These are phyloP conservation scores for Nomada lathburiana DNA, from an alignment of 2,888 invertebrate genomes.

Conservation along the genomic window DNA sequence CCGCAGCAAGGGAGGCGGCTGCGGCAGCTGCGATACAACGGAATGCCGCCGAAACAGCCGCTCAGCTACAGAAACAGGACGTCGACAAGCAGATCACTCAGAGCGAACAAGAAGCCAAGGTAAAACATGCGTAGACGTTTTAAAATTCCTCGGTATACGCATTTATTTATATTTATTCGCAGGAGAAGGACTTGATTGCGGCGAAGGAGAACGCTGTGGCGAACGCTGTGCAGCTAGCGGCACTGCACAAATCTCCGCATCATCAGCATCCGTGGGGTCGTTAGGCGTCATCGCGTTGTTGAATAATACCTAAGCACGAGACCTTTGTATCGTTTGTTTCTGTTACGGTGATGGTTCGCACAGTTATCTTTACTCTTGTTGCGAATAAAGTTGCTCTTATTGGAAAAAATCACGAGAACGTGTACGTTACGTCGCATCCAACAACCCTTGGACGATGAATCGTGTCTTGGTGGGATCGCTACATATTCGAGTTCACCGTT, in stretches of 20 bases:
- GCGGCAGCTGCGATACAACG: slow-evolving; percentile 90
- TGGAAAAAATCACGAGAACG: background rate
- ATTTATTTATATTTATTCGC: background rate
- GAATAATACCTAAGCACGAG: background rate
- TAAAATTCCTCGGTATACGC: background rate
- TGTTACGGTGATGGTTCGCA: slow-evolving; percentile 58
- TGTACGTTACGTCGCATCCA: background rate
- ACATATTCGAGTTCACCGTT: background rate
- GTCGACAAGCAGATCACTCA: slow-evolving; percentile 82
- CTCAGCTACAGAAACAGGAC: slow-evolving; percentile 87
- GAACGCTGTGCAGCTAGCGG: slow-evolving; percentile 78
- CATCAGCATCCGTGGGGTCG: slow-evolving; percentile 78
- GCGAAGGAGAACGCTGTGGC: slow-evolving; percentile 82
- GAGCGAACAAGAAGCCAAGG: slow-evolving; percentile 82
- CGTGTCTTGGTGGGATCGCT: slow-evolving; percentile 9
- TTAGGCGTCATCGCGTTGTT: slow-evolving; percentile 10
- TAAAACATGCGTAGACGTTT: slow-evolving; percentile 38
- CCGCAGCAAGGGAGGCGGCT: slow-evolving; percentile 90
- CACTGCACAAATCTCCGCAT: slow-evolving; percentile 72
- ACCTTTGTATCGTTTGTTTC: slow-evolving; percentile 14
- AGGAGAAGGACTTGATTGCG: slow-evolving; percentile 80
- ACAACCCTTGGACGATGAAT: slow-evolving; percentile 32
- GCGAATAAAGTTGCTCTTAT: slow-evolving; percentile 50
- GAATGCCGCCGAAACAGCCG: slow-evolving; percentile 89
- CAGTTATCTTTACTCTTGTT: slow-evolving; percentile 49